Percentiles rank a stretch among this genome's conserved stretches.
These are phyloP conservation scores for Sarcoramphus papa DNA, from an alignment of 2,797 vertebrate genomes.

Conservation along the genomic window DNA sequence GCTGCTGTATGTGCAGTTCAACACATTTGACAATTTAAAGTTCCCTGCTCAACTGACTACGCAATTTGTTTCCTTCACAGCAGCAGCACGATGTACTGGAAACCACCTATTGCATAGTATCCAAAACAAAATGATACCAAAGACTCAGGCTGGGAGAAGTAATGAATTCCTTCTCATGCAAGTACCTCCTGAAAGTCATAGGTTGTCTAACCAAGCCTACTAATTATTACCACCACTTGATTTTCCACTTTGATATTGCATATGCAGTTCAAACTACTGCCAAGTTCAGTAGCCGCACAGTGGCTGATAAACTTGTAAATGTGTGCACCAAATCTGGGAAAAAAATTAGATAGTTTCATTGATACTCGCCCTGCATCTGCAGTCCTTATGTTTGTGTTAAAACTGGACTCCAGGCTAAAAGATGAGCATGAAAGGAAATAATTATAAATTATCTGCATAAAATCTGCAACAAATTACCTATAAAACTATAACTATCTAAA, in stretches of 20 bases:
- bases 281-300: background rate
- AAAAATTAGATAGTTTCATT: background rate
- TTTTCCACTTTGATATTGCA: conserved; percentile 24
- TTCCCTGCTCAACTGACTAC: conserved; percentile 7
- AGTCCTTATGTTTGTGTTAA: conserved; percentile 84
- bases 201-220: background rate
- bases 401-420: conserved; percentile 81
- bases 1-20: conserved; percentile 29
- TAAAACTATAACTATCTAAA: conserved; percentile 87
- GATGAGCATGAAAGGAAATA: conserved; percentile 90
- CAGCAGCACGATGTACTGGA: background rate
- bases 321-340: background rate
- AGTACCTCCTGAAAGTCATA: background rate
- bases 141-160: background rate
- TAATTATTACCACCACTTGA: background rate
- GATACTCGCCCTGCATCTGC: conserved; percentile 79
- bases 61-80: conserved; percentile 36
- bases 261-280: background rate
- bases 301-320: conserved; percentile 38
- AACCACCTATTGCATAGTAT: background rate
- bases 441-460: conserved; percentile 82
- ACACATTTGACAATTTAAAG: conserved; percentile 49
- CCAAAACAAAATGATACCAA: background rate
- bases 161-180: background rate
- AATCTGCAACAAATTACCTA: conserved; percentile 92